Evolutionary conservation across 2,113 vertebrate species (phyloP), one percentile per base, ranked within the genome.

Genomic region (Brienomyrus brachyistius): DNA sequence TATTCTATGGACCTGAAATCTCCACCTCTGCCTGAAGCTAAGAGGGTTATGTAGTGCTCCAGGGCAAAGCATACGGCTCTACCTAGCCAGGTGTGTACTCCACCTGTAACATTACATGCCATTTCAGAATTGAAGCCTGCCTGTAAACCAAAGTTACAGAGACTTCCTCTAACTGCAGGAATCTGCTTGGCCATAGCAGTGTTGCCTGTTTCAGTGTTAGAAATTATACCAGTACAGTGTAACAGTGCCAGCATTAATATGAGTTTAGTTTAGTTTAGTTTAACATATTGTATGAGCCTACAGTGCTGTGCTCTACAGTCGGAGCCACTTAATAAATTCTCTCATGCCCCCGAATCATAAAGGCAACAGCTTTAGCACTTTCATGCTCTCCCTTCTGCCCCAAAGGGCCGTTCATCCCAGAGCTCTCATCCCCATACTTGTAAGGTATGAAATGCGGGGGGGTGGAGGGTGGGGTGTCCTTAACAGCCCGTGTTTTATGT

Each of bases 361-460:
- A 77, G 86, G 89, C 83, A 77, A 70, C 62, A 93, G 93, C 93
- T 94, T 94, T 93, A 94, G 90, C 88, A 90, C 82, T 92, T 91
- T 91, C 90, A 83, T 48, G 27, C 43, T 40, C 52, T 1, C 86
- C 70, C 27, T 70, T 27, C 62, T 70, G n/a, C 62, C 62, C 62
- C 27, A 31, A 70, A 5, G 56, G n/a, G 21, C 31, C 31, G 54
- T 90, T 54, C 77, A 40, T 52, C 27, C 85, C 88, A 83, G 88
- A 31, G 52, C 80, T 23, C 80, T 47, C 15, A 21, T 56, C 77
- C 43, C 80, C 35, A n/a, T 45, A 21, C 47, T 51, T 83, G 48
- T 47, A 6, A 74, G 82, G 43, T 56, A 13, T 19, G 80, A 83
- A 56, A 52, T 17, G 51, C 35, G 23, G 21, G 48, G 1, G 31